Evolutionary conservation across 2,888 invertebrate species (phyloP).

Genomic region (Lampropteryx suffumata): DNA sequence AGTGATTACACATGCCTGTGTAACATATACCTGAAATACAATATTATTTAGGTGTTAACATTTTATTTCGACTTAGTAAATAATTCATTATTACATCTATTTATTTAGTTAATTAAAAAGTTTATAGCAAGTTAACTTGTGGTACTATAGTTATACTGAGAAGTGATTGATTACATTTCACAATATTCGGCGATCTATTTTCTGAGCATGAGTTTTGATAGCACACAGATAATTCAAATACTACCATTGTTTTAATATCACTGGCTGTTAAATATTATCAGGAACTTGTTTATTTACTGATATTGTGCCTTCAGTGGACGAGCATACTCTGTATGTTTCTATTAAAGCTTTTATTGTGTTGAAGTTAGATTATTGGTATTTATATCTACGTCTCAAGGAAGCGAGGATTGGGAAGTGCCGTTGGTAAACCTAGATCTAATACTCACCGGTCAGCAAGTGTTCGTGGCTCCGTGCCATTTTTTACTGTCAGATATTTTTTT

Average conservation of each 20-base stretch:
- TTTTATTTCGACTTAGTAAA: conserved; percentile 63
- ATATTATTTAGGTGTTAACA: conserved; percentile 45
- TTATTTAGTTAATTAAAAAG: conserved; percentile 63
- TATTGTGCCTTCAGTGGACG: conserved; percentile 74
- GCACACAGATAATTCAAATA: conserved; percentile 16
- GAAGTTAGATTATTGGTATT: conserved; percentile 35
- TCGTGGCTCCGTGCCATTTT: conserved; percentile 42
- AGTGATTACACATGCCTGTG: conserved; percentile 54
- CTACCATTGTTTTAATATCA: conserved; percentile 50
- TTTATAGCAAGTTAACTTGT: conserved; percentile 36
- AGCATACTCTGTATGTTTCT: conserved; percentile 56
- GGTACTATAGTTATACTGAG: conserved; percentile 34
- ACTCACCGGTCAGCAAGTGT: conserved; percentile 38
- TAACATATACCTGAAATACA: conserved; percentile 59
- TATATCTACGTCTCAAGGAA: conserved; percentile 33
- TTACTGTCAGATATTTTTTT: conserved; percentile 15
- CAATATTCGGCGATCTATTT: conserved; percentile 14
- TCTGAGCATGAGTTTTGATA: neutral
- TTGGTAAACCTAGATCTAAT: conserved; percentile 37
- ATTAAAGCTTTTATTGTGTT: conserved; percentile 55
- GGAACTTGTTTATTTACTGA: conserved; percentile 56
- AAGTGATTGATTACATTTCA: conserved; percentile 19
- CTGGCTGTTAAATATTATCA: conserved; percentile 62
- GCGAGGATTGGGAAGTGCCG: conserved; percentile 9
- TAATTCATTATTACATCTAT: conserved; percentile 77